Base-by-base conservation (phyloP, 1,140 invertebrate genomes). In the Notospermus geniculatus region DNA sequence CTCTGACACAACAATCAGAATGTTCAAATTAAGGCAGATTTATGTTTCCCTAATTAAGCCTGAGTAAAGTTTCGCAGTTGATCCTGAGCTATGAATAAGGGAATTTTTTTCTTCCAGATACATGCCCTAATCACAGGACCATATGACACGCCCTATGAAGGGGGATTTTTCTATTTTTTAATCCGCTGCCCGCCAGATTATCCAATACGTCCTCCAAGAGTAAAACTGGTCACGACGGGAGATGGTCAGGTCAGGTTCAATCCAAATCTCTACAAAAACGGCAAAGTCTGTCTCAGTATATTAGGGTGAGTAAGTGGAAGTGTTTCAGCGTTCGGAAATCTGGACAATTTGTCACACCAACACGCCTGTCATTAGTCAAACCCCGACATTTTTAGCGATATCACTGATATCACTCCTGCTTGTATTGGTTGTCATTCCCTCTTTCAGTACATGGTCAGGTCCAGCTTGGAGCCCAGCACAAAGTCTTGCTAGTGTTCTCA, bases 61-160 rank as follows among this genome's bases (percentile, higher is more conserved):
- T n/a, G 30, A 23, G 23, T 36, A 22, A 17, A 29, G n/a, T 54
- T 41, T 43, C 32, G 46, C 19, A 19, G 22, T 23, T 56, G 13
- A 13, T 59, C 32, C 9, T 63, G 52, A 39, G 17, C 2, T 39
- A 23, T 57, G 2, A 57, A 57, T n/a, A 57, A 4, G 19, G 22
- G 19, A 19, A 11, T 22, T 17, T 15, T 57, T 23, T 52, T 60
- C 23, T 63, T 68, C 22, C 62, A 77, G 73, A 73, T 88, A 54
- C 84, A 88, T 78, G 86, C 86, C 1, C 71, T 88, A 15, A 86
- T 88, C 30, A 85, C 83, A 32, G 87, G 87, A 23, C 84, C 86
- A 9, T 85, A 85, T 74, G 86, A 86, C 63, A 88, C 87, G 23
- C 87, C 87, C 7, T 88, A 88, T 68, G 85, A 87, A 71, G 87